These are phyloP conservation scores for Adelges cooleyi DNA, from an alignment of 1,140 invertebrate genomes.

Conservation along the genomic window DNA sequence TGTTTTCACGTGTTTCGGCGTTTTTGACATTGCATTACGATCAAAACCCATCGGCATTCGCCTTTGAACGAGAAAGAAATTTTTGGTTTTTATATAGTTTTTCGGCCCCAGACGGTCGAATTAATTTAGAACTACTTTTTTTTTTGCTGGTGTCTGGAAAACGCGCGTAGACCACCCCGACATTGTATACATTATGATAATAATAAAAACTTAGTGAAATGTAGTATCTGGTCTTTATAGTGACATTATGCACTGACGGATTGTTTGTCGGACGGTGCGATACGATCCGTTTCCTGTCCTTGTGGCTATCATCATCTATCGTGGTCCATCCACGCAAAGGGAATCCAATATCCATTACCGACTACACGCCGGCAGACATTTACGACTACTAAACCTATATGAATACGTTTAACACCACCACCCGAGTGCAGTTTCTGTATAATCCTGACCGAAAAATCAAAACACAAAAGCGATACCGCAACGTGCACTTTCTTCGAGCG, in stretches of 20 bases:
- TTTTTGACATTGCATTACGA: too few relatives aligned
- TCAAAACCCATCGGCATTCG: too few relatives aligned
- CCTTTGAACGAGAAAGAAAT: too few relatives aligned
- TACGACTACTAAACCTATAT: conserved; percentile 12
- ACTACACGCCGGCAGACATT: background rate
- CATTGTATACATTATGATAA: conserved; percentile 15
- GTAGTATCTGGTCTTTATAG: conserved; percentile 13
- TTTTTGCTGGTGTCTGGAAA: conserved; percentile 3
- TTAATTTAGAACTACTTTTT: conserved; percentile 17
- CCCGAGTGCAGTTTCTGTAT: too few relatives aligned
- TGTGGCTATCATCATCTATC: conserved; percentile 21
- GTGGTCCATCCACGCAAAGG: background rate
- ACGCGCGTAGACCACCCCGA: conserved; percentile 4
- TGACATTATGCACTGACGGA: conserved; percentile 11
- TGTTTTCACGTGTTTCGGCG: background rate
- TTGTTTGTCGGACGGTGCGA: conserved; percentile 22
- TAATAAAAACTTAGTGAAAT: conserved; percentile 18
- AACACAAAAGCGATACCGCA: background rate
- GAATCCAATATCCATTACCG: conserved; percentile 14
- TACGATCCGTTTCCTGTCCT: conserved; percentile 23
- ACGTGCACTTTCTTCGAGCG: too few relatives aligned
- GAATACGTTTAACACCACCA: too few relatives aligned
- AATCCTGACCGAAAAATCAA: too few relatives aligned
- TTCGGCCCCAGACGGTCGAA: background rate
- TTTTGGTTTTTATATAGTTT: too few relatives aligned